Base-by-base conservation (phyloP, 2,113 vertebrate species). In the Perca fluviatilis region DNA sequence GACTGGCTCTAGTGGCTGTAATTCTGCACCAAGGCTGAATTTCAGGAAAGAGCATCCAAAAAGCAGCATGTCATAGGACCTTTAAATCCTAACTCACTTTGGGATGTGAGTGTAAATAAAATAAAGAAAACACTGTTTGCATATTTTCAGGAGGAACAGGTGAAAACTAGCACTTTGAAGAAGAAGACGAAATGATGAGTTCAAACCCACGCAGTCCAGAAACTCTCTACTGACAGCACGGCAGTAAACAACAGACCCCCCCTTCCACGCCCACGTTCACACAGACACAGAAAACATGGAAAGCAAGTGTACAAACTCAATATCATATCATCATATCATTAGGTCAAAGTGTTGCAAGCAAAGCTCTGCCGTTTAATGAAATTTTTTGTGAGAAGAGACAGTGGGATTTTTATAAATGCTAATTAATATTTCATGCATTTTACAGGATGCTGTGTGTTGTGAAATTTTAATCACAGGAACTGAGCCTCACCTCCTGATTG, bases 401-500 rank as follows among this genome's bases (percentile, higher is more conserved):
- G 64, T 58, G 61, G 58, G 53, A 70, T 86, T 79, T 79, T 79
- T 66, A 51, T 16, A 43, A 77, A 75, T 66, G 12, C 68, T 74
- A 30, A 91, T 92, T 49, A 85, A 86, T 88, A 86, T 88, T 90
- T 87, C 47, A 90, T 83, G 49, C n/a, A 56, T 70, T 84, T 80
- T 50, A 77, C 79, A 64, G 49, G 77, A 84, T 81, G 76, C 73
- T 79, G 64, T 23, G 53, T 30, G 79, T 82, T 82, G 80, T 85
- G 60, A 90, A 78, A 86, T 78, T 79, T 70, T 83, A 84, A 79
- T 88, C 81, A 69, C 58, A 70, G 66, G 47, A 89, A 57, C 58
- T 56, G 85, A 83, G 71, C 65, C 88, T 91, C 74, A 96, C 95
- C 95, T 96, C 82, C 95, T 93, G 92, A 96, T 93, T 57, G 95